phyloP scores from a whole-genome alignment of 1,140 invertebrate species.

The Drosophila grimshawi region DNA sequence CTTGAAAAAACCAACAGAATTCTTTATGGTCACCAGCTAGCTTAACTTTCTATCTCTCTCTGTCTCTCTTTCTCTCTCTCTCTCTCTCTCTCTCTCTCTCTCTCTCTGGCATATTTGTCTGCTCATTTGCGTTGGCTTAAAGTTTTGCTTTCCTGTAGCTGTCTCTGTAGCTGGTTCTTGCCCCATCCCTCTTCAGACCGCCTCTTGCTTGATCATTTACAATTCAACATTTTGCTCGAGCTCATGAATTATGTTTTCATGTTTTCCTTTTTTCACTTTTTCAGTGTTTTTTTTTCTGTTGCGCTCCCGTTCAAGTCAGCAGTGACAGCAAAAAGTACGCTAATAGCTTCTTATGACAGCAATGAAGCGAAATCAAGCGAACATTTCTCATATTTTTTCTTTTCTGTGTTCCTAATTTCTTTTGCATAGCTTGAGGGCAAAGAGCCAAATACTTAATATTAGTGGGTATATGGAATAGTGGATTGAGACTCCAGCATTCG shows the following conservation, averaged over 20 bases:
- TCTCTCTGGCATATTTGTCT: constrained; percentile 28
- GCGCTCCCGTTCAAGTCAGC: constrained; percentile 19
- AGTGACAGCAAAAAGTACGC: constrained; percentile 55
- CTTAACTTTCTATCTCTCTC: constrained; percentile 1
- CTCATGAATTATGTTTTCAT: constrained; percentile 72
- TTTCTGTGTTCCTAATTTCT: constrained; percentile 28
- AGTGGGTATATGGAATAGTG: not conserved
- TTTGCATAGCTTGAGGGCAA: constrained; percentile 18
- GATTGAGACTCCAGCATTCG: constrained; percentile 3
- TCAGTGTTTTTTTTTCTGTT: constrained; percentile 16
- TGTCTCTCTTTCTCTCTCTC: constrained; percentile 11
- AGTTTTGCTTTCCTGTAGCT: constrained; percentile 8
- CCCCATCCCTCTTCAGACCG: not conserved
- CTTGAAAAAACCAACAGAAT: constrained; percentile 44
- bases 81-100: not conserved
- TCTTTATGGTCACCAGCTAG: constrained; percentile 52
- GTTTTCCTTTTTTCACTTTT: constrained; percentile 50
- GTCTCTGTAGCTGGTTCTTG: not conserved
- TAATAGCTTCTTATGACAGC: constrained; percentile 74
- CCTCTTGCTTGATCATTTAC: constrained; percentile 65
- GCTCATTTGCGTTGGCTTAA: constrained; percentile 39
- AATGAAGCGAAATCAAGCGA: constrained; percentile 55
- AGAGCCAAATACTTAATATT: constrained; percentile 6
- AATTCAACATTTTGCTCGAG: constrained; percentile 69
- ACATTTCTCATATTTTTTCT: constrained; percentile 40